Evolutionary conservation across 2,888 invertebrate species (phyloP).

Genomic region (Callyntrura sp.): DNA sequence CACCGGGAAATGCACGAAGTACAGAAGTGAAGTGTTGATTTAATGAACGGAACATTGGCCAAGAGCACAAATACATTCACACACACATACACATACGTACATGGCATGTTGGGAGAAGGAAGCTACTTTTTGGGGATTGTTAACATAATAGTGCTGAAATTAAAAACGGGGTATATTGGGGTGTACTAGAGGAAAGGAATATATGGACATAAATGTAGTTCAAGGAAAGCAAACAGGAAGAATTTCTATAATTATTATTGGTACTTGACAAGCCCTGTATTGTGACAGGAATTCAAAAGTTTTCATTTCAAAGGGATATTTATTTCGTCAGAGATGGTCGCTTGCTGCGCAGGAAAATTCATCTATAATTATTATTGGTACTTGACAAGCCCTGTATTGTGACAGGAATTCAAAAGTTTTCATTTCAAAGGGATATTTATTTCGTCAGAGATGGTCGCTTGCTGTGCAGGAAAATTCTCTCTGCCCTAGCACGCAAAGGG

Average conservation of each 20-base stretch:
- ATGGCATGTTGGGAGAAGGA: too few relatives aligned
- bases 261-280: not conserved
- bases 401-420: not conserved
- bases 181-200: too few relatives aligned
- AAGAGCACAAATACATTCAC: not conserved
- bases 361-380: too few relatives aligned
- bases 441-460: conserved; percentile 15
- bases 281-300: not conserved
- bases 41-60: not conserved
- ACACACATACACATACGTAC: not conserved
- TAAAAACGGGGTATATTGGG: too few relatives aligned
- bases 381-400: not conserved
- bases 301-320: conserved; percentile 6
- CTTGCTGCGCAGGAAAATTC: not conserved
- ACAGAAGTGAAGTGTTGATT: not conserved
- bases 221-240: conserved; percentile 1
- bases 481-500: not conserved
- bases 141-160: too few relatives aligned
- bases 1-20: not conserved
- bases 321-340: conserved; percentile 6
- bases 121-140: too few relatives aligned
- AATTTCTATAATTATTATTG: not conserved
- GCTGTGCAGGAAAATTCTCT: not conserved
- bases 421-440: not conserved
- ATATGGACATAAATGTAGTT: too few relatives aligned